Base-by-base conservation (phyloP, 2,113 vertebrate species). In the Trachemys scripta region DNA sequence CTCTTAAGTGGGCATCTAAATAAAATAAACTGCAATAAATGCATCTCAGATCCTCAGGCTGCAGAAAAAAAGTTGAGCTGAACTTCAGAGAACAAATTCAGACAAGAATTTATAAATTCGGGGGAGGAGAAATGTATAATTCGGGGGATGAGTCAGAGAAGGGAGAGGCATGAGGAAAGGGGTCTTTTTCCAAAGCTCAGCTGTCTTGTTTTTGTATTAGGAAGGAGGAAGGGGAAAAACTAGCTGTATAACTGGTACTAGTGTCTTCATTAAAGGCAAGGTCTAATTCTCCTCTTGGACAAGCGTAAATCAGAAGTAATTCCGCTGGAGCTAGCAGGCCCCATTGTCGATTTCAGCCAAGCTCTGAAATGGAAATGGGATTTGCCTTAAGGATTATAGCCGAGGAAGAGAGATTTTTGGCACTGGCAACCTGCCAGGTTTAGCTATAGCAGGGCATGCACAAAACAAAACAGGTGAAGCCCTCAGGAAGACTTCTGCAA, bases 1-100 rank as follows among this genome's bases (percentile, higher is more conserved):
- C 96, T 94, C 85, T 91, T 95, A 96, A 96, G 94, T 95, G 93
- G 95, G 83, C 90, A 88, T 25, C 80, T 10, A 42, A 3, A 10
- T 65, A 72, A 0, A 91, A 49, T 92, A 72, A 38, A 20, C n/a
- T 42, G 10, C 56, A 38, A 1, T 75, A 22, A 75, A 38, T 42
- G 35, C n/a, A 42, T 75, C 69, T 75, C 22, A 1, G 10, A 42
- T 24, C 38, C 69, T 42, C 38, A 42, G 69, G 38, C 5, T 75
- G 38, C 38, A 42, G 69, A 22, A 42, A 11, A 11, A 35, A 42
- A 42, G 38, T 42, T 72, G 19, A 20, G 69, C n/a, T 38, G 38
- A 75, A 75, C 22, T 42, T 75, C 9, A 3, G 38, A 75, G 38
- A 42, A 75, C 10, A 24, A 45, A 45, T 25, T 76, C n/a, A 45